Evolutionary conservation across 2,113 vertebrate species (phyloP), one percentile per base, ranked within the genome.

Genomic region (Chaetura pelagica): DNA sequence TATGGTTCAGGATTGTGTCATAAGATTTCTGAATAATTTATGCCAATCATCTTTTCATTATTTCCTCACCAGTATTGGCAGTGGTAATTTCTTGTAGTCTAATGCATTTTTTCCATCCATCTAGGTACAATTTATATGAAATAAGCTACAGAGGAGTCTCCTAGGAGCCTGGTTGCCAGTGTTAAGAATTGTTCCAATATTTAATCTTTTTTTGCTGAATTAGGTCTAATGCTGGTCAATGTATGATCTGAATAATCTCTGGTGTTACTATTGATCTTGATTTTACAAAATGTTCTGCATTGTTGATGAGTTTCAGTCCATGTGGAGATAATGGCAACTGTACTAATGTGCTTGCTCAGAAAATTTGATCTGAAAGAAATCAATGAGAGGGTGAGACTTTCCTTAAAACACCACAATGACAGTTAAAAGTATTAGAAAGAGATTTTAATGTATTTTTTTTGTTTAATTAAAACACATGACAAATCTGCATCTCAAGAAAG

Each of bases 41-140:
- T 72, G 85, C 85, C 85, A 92, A 93, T 94, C 90, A 88, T 46
- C 20, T 89, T 95, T 89, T 77, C 87, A 86, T 90, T 86, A 81
- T 93, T 94, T 74, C 72, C 73, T 80, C 82, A 66, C 30, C 40
- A 54, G 0, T 62, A 62, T 10, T 76, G 84, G 49, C 54, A 69
- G 40, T n/a, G 63, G 84, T 83, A 81, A 74, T 74, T 95, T 64
- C 30, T 94, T 52, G 32, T 80, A 44, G 4, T 1, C 7, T 40
- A 52, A 77, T 67, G 30, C 51, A 16, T 74, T 62, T 89, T 87
- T 63, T 63, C 87, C 42, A 48, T 63, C 51, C 59, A 38, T 55
- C 10, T 59, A 67, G 51, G 62, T 38, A 55, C 10, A 83, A 46
- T 20, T 88, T 24, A 15, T 4, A 24, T 40, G 35, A 54, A 62